These are phyloP conservation scores for Tachycineta bicolor DNA, from an alignment of 2,113 vertebrate species.

Conservation along the genomic window DNA sequence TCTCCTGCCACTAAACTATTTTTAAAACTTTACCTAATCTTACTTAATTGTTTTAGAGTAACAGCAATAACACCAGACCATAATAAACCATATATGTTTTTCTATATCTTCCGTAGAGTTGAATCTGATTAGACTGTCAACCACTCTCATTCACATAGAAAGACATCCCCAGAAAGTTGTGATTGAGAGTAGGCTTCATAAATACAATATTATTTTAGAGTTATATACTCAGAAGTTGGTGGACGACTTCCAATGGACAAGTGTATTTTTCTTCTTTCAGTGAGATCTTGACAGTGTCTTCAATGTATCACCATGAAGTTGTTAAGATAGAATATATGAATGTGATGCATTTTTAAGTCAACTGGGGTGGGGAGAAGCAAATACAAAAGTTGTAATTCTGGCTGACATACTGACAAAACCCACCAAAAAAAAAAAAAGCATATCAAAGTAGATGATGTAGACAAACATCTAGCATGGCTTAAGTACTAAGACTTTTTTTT, in stretches of 20 bases:
- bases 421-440: background rate
- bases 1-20: background rate
- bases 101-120: background rate
- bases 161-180: background rate
- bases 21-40: background rate
- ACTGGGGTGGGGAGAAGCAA: accelerated
- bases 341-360: background rate
- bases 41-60: background rate
- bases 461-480: background rate
- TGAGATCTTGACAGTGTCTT: background rate
- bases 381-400: background rate
- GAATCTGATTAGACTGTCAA: background rate
- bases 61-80: background rate
- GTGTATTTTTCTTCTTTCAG: background rate
- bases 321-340: accelerated
- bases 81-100: background rate
- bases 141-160: background rate
- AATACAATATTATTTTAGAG: background rate
- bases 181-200: background rate
- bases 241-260: background rate
- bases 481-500: background rate
- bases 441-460: background rate
- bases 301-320: background rate
- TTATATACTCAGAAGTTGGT: background rate
- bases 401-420: background rate